phyloP scores from a whole-genome alignment of 2,888 invertebrate genomes.

The Sarcophaga subvicina region DNA sequence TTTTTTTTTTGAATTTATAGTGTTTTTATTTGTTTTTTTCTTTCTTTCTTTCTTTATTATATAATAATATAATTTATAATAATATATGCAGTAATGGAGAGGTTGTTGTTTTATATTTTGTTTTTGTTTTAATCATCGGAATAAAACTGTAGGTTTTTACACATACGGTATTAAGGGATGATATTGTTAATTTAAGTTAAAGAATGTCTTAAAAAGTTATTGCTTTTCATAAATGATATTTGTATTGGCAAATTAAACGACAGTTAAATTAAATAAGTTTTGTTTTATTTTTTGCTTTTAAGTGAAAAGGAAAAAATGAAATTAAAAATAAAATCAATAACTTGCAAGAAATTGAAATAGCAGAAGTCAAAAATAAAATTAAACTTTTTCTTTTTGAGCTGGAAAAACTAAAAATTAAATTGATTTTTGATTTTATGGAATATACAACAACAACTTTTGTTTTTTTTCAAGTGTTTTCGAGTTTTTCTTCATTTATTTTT shows the following conservation, averaged over 20 bases:
- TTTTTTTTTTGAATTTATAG: conserved; percentile 40
- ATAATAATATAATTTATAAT: conserved; percentile 77
- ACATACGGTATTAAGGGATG: conserved; percentile 31
- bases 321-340: not conserved
- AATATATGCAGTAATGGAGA: conserved; percentile 69
- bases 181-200: conserved; percentile 55
- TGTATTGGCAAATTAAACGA: not conserved
- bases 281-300: not conserved
- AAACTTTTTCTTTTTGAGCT: conserved; percentile 17
- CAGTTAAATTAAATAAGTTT: not conserved
- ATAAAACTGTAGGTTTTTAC: conserved; percentile 46
- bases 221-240: not conserved
- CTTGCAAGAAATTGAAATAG: too few relatives aligned
- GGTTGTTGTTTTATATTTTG: conserved; percentile 49
- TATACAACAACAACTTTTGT: conserved; percentile 52
- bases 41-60: conserved; percentile 77
- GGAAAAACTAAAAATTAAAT: not conserved
- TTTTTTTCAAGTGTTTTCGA: not conserved
- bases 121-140: conserved; percentile 29
- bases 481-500: not conserved
- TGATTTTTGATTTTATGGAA: conserved; percentile 31
- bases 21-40: conserved; percentile 75
- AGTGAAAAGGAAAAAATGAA: not conserved
- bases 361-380: not conserved
- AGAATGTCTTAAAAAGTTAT: conserved; percentile 56